Evolutionary conservation across 2,797 vertebrate genomes (phyloP).

Genomic region (Rhinophrynus dorsalis): DNA sequence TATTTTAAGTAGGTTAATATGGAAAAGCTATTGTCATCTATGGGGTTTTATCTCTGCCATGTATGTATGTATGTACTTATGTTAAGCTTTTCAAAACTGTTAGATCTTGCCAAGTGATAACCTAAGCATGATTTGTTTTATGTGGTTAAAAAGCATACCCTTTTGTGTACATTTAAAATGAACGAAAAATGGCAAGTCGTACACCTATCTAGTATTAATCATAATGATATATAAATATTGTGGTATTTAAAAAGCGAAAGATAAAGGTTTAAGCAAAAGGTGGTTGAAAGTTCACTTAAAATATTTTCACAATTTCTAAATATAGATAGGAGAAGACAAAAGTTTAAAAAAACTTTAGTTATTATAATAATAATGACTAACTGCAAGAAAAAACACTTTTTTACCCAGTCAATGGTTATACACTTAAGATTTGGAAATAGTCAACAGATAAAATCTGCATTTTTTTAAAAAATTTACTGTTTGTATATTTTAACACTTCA

Average conservation of each 20-base stretch:
- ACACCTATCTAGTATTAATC: slow-evolving; percentile 40
- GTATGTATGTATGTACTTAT: too few relatives aligned
- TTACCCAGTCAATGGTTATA: background rate
- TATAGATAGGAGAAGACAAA: slow-evolving; percentile 29
- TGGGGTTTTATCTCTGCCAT: too few relatives aligned
- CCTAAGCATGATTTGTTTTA: background rate
- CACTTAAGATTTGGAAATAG: background rate
- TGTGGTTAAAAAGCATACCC: slow-evolving; percentile 8
- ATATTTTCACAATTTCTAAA: slow-evolving; percentile 24
- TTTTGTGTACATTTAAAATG: slow-evolving; percentile 37
- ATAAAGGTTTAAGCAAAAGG: slow-evolving; percentile 34
- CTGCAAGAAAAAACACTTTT: background rate
- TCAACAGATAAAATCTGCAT: too few relatives aligned
- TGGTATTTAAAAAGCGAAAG: slow-evolving; percentile 26
- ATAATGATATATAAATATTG: slow-evolving; percentile 43
- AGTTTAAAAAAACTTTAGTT: slow-evolving; percentile 6
- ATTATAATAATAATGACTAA: slow-evolving; percentile 19
- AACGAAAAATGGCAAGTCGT: slow-evolving; percentile 18
- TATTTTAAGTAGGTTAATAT: too few relatives aligned
- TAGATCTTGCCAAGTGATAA: slow-evolving; percentile 26
- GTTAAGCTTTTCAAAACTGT: too few relatives aligned
- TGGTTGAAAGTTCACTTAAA: slow-evolving; percentile 36
- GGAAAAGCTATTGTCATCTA: too few relatives aligned
- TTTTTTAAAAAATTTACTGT: too few relatives aligned
- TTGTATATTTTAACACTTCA: too few relatives aligned